A percentile compares a stretch with the other conserved stretches of the same genome.
phyloP scores from a whole-genome alignment of 2,797 vertebrate species.

The Coilia nasus region DNA sequence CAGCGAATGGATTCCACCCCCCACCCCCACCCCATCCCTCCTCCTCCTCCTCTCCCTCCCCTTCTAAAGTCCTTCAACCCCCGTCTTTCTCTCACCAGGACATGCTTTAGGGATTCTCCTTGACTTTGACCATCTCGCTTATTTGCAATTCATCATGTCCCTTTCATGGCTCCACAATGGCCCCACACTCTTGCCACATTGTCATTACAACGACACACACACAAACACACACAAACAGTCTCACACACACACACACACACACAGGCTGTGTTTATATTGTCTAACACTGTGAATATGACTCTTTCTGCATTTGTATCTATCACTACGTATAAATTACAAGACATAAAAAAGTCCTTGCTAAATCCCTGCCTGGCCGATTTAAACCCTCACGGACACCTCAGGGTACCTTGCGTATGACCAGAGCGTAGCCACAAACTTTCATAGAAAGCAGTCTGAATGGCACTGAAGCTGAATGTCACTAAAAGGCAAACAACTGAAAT shows the following conservation, averaged over 20 bases:
- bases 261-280: conserved; percentile 57
- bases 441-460: not conserved
- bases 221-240: conserved; percentile 38
- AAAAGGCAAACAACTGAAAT: not conserved
- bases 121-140: conserved; percentile 69
- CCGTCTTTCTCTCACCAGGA: conserved; percentile 38
- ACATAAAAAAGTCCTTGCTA: not conserved
- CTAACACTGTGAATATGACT: conserved; percentile 52
- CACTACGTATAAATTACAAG: not conserved
- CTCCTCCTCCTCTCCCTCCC: conserved; percentile 22
- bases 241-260: not conserved
- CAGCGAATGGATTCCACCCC: conserved; percentile 66
- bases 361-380: not conserved
- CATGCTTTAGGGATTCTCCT: conserved; percentile 68
- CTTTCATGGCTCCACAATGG: conserved; percentile 61
- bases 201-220: conserved; percentile 66
- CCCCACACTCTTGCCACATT: conserved; percentile 58
- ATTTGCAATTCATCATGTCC: conserved; percentile 78
- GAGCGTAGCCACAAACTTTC: not conserved
- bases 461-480: not conserved
- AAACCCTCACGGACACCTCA: not conserved
- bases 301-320: conserved; percentile 44
- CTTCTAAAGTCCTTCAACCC: conserved; percentile 52
- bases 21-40: not conserved
- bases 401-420: not conserved